These are phyloP conservation scores for Chiroxiphia lanceolata DNA, from an alignment of 2,797 vertebrate species.

Conservation along the genomic window DNA sequence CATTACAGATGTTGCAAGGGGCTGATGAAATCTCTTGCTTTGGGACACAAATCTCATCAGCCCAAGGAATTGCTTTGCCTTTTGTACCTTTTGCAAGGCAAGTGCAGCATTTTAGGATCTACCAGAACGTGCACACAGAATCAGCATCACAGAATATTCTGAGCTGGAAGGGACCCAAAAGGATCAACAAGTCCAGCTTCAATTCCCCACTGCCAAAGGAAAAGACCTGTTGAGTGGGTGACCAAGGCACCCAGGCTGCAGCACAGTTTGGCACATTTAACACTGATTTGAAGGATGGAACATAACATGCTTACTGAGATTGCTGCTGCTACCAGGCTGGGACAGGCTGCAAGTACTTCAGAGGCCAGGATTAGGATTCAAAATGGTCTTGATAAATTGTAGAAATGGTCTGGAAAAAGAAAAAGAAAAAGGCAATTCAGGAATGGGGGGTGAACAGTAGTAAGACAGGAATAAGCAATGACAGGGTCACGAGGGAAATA, in stretches of 20 bases:
- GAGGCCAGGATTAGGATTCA: conserved; percentile 55
- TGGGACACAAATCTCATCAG: background rate
- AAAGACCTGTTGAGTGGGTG: fast-evolving
- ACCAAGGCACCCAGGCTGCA: background rate
- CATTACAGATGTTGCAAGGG: background rate
- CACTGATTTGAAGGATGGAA: background rate
- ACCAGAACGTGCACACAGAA: background rate
- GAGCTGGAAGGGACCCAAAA: background rate
- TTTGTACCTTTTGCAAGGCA: background rate
- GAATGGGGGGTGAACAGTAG: background rate
- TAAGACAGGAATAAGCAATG: background rate
- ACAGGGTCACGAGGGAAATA: background rate
- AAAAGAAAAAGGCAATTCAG: conserved; percentile 16
- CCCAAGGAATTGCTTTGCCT: fast-evolving
- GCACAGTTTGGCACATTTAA: background rate
- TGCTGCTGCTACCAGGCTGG: conserved; percentile 28
- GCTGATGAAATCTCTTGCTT: background rate
- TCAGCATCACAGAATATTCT: background rate
- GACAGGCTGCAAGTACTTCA: conserved; percentile 30
- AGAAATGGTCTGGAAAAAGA: conserved; percentile 57
- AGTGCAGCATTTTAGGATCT: background rate
- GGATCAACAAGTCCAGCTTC: background rate
- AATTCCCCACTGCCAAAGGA: background rate
- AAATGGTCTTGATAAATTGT: conserved; percentile 60
- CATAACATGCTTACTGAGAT: conserved; percentile 34